Evolutionary conservation across 1,140 invertebrate genomes (phyloP), one percentile per base, ranked within the genome.

Genomic region (Papilio helenus): DNA sequence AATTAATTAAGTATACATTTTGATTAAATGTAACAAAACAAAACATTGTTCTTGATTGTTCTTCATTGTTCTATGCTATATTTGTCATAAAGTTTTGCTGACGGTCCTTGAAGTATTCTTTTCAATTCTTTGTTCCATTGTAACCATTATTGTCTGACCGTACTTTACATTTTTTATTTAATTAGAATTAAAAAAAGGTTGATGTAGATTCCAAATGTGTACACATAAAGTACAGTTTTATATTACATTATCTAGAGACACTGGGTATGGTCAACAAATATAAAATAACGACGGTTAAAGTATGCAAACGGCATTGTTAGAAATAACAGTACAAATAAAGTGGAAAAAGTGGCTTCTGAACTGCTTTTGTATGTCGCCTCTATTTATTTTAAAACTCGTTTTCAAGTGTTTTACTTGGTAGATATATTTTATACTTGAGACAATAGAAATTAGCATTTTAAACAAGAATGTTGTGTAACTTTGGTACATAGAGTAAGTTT

Each of bases 291-390:
- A 23, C 14, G 58, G 9, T 61, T 26, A 61, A 61, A 61, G 23
- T 79, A 49, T 46, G 77, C 44, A 49, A 44, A 79, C 76, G 18
- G 42, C 68, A 71, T 77, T 39, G 23, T 23, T 78, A 78, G 20
- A 58, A 46, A 44, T 73, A 73, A 73, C 72, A 20, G 72, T 73
- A 46, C 16, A 72, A 20, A 73, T 44, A 42, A 46, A 73, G 39
- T 46, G 39, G 72, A 42, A 73, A 73, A 73, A 73, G n/a, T 23
- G 9, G 72, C 39, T 44, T 73, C 8, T 46, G 18, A 46, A 73
- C 42, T 73, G 72, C 42, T 73, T 73, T 73, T 73, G n/a, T 20
- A 23, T 73, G 39, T 73, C 68, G 29, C 4, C 0, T 61, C 18
- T 29, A 61, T 61, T 61, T 72, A 20, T 42, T 73, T n/a, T 20